These are phyloP conservation scores for Aphodius sticticus DNA, from an alignment of 2,888 invertebrate genomes.

Conservation along the genomic window DNA sequence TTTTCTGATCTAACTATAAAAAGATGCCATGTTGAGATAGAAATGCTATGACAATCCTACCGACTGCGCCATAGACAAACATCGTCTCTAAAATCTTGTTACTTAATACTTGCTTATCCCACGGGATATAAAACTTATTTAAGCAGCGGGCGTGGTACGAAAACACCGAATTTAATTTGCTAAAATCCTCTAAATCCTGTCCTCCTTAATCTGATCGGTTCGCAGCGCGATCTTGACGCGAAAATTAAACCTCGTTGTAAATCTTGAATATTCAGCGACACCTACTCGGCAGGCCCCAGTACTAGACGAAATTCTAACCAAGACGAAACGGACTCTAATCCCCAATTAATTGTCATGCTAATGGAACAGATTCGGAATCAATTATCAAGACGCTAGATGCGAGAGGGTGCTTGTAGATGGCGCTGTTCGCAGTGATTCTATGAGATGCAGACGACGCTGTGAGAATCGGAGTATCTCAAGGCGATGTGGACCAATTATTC, in stretches of 20 bases:
- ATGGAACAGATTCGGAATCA: slow-evolving; percentile 21
- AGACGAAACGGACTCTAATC: slow-evolving; percentile 27
- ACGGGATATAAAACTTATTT: too few species aligned
- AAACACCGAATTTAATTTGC: neutral
- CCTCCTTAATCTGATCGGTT: neutral
- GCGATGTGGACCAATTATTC: neutral
- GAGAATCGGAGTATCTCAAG: neutral
- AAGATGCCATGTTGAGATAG: too few species aligned
- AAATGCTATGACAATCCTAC: too few species aligned
- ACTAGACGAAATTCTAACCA: slow-evolving; percentile 12
- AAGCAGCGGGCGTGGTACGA: too few species aligned
- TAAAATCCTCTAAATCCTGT: neutral
- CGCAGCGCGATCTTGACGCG: slow-evolving; percentile 11
- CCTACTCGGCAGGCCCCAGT: neutral
- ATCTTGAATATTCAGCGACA: slow-evolving; percentile 17
- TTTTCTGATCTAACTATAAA: too few species aligned
- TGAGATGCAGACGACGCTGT: neutral
- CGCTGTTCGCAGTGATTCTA: neutral
- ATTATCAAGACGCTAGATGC: slow-evolving; percentile 19
- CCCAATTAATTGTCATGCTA: slow-evolving; percentile 26
- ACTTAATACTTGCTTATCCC: too few species aligned
- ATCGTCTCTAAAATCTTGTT: too few species aligned
- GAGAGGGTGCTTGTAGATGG: slow-evolving; percentile 4
- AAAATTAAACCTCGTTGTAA: neutral
- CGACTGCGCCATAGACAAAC: too few species aligned